A percentile compares a stretch with the other conserved stretches of the same genome.
Evolutionary conservation across 2,888 invertebrate species (phyloP).

Genomic region (Dasysyrphus albostriatus): DNA sequence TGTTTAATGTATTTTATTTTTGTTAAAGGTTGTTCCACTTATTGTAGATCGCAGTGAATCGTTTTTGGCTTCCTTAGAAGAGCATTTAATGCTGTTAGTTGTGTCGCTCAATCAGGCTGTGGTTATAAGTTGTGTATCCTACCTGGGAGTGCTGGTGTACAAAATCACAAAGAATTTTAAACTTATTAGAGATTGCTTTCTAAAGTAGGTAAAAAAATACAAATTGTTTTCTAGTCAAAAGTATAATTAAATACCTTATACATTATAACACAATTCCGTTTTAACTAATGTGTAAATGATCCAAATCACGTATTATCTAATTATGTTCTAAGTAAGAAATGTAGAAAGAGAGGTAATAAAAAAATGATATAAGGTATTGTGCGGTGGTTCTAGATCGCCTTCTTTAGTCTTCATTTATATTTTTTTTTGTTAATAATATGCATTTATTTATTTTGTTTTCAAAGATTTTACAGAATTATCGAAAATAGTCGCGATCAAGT

Average conservation of each 20-base stretch:
- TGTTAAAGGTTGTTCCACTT: slow-evolving; percentile 91
- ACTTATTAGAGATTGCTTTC: slow-evolving; percentile 96
- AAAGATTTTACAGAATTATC: slow-evolving; percentile 81
- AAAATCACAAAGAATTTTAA: slow-evolving; percentile 97
- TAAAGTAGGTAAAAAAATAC: slow-evolving; percentile 87
- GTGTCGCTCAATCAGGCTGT: slow-evolving; percentile 94
- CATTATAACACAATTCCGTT: too few relatives aligned
- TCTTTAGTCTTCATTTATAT: too few relatives aligned
- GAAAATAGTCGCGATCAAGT: slow-evolving; percentile 82
- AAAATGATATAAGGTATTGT: too few relatives aligned
- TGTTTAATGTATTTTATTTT: not conserved
- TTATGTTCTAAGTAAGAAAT: too few relatives aligned
- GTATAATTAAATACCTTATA: too few relatives aligned
- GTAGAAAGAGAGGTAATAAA: too few relatives aligned
- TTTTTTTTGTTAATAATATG: too few relatives aligned
- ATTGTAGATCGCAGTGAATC: slow-evolving; percentile 99
- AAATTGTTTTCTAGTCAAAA: not conserved
- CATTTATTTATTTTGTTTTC: not conserved
- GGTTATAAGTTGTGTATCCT: slow-evolving; percentile 96
- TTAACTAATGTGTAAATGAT: too few relatives aligned
- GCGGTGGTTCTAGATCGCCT: too few relatives aligned
- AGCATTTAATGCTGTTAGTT: slow-evolving; percentile 96
- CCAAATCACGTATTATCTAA: too few relatives aligned
- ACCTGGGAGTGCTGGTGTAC: slow-evolving; percentile 97
- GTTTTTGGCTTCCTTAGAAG: slow-evolving; percentile 97